Conservation (phyloP, 2,888 invertebrate genomes). For the Drosophila birchii region DNA sequence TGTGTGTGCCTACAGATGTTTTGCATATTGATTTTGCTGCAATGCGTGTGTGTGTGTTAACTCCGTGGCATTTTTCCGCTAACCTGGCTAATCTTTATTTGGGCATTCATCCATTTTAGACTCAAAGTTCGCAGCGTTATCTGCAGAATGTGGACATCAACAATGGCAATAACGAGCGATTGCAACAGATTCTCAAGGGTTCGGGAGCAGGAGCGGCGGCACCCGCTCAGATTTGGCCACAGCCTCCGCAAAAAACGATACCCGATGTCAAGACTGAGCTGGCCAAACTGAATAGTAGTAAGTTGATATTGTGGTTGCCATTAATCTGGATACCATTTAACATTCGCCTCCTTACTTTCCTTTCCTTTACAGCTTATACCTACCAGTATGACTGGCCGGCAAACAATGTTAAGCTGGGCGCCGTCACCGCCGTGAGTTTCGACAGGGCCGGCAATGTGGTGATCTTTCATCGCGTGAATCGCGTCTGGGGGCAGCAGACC, state of each 20-base stretch:
- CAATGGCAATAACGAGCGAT: conserved; percentile 71
- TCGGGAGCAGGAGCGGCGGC: conserved; percentile 75
- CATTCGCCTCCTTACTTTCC: no score
- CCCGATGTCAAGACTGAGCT: conserved; percentile 82
- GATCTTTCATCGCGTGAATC: conserved; percentile 92
- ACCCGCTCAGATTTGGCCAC: conserved; percentile 77
- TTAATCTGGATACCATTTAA: neutral
- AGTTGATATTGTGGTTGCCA: conserved; percentile 29
- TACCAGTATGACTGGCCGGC: conserved; percentile 87
- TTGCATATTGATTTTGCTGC: conserved; percentile 25
- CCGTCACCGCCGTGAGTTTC: conserved; percentile 92
- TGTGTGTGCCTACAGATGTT: conserved; percentile 11
- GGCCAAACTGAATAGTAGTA: conserved; percentile 82
- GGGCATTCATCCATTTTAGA: conserved; percentile 53
- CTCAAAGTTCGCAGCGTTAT: conserved; percentile 74
- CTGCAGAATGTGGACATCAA: conserved; percentile 57
- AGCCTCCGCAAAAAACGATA: conserved; percentile 72
- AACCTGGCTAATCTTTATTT: conserved; percentile 22
- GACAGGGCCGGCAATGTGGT: conserved; percentile 90
- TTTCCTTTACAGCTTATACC: conserved; percentile 85
- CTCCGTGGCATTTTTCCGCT: conserved; percentile 32
- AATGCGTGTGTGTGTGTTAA: conserved; percentile 6
- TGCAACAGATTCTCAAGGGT: conserved; percentile 83
- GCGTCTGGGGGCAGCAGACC: conserved; percentile 87
- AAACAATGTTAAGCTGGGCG: conserved; percentile 87